Percentiles rank a stretch among this genome's conserved stretches.
These are phyloP conservation scores for Drosophila virilis DNA, from an alignment of 1,140 invertebrate species.

Conservation along the genomic window DNA sequence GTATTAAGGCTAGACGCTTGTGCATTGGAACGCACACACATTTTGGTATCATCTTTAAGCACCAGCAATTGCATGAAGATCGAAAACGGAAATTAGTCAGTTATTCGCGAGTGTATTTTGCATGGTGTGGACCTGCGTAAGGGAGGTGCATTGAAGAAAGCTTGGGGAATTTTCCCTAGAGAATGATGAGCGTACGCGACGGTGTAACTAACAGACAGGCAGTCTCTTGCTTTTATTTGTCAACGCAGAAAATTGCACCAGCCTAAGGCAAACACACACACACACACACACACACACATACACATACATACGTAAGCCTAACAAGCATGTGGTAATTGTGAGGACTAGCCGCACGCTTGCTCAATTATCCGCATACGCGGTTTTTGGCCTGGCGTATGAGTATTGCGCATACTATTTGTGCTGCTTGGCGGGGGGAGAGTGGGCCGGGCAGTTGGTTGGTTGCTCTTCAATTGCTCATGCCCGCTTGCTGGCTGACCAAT, in stretches of 20 bases:
- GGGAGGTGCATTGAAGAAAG: no score
- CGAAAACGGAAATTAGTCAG: no score
- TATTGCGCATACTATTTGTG: slow-evolving; percentile 6
- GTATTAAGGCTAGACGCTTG: no score
- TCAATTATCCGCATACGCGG: slow-evolving; percentile 57
- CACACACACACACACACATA: not conserved
- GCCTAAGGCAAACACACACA: not conserved
- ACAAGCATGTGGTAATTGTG: slow-evolving; percentile 28
- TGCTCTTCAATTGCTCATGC: slow-evolving; percentile 28
- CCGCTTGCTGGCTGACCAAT: slow-evolving; percentile 42
- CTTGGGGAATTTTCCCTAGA: no score
- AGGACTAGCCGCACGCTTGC: slow-evolving; percentile 50
- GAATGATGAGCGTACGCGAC: no score
- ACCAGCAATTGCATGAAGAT: no score
- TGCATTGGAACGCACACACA: no score
- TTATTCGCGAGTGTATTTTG: no score
- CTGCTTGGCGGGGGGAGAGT: not conserved
- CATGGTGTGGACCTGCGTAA: no score
- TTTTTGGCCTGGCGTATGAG: slow-evolving; percentile 5
- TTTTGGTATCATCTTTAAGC: no score
- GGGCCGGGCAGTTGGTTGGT: not conserved
- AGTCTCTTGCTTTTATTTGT: slow-evolving; percentile 18
- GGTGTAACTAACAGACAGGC: no score
- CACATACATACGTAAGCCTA: not conserved
- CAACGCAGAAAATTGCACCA: slow-evolving; percentile 19